Conservation (phyloP, 2,888 invertebrate species). For the Leptinotarsa rubiginosa region DNA sequence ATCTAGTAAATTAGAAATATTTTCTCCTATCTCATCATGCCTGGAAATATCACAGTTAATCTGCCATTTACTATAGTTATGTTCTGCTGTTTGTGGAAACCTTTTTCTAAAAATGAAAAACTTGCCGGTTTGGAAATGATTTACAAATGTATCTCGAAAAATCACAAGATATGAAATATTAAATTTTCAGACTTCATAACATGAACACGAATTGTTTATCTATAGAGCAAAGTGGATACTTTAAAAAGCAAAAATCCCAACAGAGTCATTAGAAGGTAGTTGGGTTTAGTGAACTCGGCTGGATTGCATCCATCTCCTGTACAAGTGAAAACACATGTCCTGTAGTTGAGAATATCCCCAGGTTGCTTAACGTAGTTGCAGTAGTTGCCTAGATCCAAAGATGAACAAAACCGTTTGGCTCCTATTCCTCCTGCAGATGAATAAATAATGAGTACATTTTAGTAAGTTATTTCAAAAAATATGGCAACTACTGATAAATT, state of each 20-base stretch:
- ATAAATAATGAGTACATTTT: background rate
- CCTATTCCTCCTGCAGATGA: slow-evolving; percentile 83
- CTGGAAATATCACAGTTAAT: too few species aligned
- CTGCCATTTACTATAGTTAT: too few species aligned
- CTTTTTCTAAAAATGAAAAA: too few species aligned
- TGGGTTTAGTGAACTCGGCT: slow-evolving; percentile 38
- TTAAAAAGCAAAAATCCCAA: slow-evolving; percentile 2
- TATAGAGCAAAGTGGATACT: background rate
- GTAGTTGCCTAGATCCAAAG: slow-evolving; percentile 87
- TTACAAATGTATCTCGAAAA: too few species aligned
- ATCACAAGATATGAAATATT: too few species aligned
- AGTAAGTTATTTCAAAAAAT: background rate
- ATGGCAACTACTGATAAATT: background rate
- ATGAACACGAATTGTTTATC: too few species aligned
- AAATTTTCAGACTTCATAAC: too few species aligned
- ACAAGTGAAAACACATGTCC: slow-evolving; percentile 91
- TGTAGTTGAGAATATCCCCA: slow-evolving; percentile 83
- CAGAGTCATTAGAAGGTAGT: slow-evolving; percentile 20
- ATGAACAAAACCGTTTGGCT: slow-evolving; percentile 88
- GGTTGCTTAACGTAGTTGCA: slow-evolving; percentile 88
- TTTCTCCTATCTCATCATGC: too few species aligned
- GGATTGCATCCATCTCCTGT: slow-evolving; percentile 85
- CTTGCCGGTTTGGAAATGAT: too few species aligned
- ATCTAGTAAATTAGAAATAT: too few species aligned
- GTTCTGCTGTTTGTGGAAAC: too few species aligned